These are phyloP conservation scores for Mactra quadrangularis DNA, from an alignment of 1,140 invertebrate genomes.

Conservation along the genomic window DNA sequence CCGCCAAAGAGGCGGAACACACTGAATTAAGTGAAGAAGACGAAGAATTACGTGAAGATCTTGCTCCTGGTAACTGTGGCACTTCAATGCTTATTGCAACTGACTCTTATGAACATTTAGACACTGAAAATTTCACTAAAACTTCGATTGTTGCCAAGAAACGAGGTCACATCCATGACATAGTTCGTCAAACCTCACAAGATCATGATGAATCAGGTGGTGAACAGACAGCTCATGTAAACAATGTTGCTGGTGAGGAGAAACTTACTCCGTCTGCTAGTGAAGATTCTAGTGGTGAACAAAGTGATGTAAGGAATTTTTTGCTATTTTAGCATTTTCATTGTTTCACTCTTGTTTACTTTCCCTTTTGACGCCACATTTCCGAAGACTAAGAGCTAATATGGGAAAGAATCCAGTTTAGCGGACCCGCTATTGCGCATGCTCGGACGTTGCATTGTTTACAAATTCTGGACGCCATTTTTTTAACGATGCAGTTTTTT, in stretches of 20 bases:
- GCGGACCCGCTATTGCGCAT: no score
- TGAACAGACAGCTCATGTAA: conserved; percentile 54
- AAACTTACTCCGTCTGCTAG: conserved; percentile 61
- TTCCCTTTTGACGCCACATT: no score
- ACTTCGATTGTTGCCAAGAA: conserved; percentile 15
- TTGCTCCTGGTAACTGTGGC: conserved; percentile 62
- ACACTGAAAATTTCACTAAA: conserved; percentile 64
- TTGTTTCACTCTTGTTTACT: no score
- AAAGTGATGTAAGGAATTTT: conserved; percentile 58
- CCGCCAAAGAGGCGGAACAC: conserved; percentile 66
- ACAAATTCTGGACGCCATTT: no score
- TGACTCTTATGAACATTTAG: conserved; percentile 72
- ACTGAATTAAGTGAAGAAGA: conserved; percentile 5
- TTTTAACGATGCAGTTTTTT: no score
- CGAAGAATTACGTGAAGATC: conserved; percentile 52
- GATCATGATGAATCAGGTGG: conserved; percentile 27
- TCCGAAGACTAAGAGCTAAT: no score
- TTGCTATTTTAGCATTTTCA: background rate
- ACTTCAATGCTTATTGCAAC: conserved; percentile 67
- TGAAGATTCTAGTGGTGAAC: conserved; percentile 73
- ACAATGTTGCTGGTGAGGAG: conserved; percentile 44
- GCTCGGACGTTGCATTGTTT: no score
- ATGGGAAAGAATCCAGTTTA: no score
- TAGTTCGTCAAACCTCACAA: conserved; percentile 70
- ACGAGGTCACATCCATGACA: conserved; percentile 71